These are phyloP conservation scores for Stylophora pistillata DNA, from an alignment of 64 coral and sea anemone genomes.

Conservation along the genomic window DNA sequence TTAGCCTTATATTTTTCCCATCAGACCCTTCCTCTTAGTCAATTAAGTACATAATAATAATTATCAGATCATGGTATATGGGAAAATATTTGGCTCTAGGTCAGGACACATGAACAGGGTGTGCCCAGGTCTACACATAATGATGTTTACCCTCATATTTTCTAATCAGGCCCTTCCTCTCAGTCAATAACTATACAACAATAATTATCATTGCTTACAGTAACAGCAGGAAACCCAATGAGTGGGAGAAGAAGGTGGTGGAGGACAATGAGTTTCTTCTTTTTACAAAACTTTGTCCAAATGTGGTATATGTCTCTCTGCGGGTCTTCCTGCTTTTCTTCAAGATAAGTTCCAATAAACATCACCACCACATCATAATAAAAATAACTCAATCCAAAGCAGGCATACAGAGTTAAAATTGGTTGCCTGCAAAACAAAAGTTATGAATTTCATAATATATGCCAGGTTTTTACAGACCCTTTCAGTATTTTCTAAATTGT, in stretches of 20 bases:
- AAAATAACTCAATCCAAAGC: slow-evolving; percentile 83
- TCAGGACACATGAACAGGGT: too few relatives aligned
- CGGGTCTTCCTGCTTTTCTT: slow-evolving; percentile 61
- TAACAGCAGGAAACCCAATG: slow-evolving; percentile 69
- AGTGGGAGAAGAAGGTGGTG: slow-evolving; percentile 71
- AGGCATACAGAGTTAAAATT: slow-evolving; percentile 52
- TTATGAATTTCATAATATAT: background rate
- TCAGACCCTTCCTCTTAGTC: background rate
- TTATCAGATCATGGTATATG: too few relatives aligned
- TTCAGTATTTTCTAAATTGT: too few relatives aligned
- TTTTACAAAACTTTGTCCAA: slow-evolving; percentile 54
- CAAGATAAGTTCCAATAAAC: slow-evolving; percentile 68
- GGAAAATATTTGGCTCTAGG: too few relatives aligned
- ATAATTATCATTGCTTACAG: slow-evolving; percentile 36
- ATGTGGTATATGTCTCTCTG: slow-evolving; percentile 13
- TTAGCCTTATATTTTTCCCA: too few relatives aligned
- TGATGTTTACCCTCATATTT: too few relatives aligned
- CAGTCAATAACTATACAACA: background rate
- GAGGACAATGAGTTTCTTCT: slow-evolving; percentile 62
- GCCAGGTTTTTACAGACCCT: too few relatives aligned
- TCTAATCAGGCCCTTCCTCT: background rate
- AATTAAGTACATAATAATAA: background rate
- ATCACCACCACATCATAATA: slow-evolving; percentile 78
- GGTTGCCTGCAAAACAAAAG: slow-evolving; percentile 36
- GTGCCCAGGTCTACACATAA: too few relatives aligned